A percentile compares a stretch with the other conserved stretches of the same genome.
Evolutionary conservation across 2,797 vertebrate genomes (phyloP).

Genomic region (Gobio occitaniae): DNA sequence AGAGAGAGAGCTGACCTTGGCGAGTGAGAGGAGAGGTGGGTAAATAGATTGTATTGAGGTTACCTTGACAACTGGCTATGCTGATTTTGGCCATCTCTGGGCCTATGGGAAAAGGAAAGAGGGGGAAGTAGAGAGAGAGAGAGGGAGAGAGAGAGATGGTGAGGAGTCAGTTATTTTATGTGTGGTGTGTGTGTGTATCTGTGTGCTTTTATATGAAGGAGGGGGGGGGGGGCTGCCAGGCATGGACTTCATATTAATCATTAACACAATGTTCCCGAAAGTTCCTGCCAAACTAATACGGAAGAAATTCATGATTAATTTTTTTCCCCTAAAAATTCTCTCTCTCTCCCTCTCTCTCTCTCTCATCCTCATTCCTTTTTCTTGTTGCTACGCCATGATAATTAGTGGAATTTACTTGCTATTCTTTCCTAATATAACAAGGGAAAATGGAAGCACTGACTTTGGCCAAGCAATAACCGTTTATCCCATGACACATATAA

Average conservation of each 20-base stretch:
- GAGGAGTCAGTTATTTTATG: conserved; percentile 51
- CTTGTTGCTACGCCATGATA: conserved; percentile 45
- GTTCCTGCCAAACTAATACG: conserved; percentile 78
- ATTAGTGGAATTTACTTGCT: conserved; percentile 43
- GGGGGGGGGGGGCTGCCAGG: conserved; percentile 68
- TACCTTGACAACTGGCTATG: conserved; percentile 94
- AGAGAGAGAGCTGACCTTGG: conserved; percentile 58
- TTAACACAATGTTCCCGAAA: conserved; percentile 86
- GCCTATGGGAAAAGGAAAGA: conserved; percentile 59
- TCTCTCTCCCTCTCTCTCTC: conserved; percentile 11
- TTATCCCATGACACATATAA: conserved; percentile 48
- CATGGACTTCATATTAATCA: conserved; percentile 88
- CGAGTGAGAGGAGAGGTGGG: conserved; percentile 83
- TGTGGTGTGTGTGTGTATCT: conserved; percentile 33
- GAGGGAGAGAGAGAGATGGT: conserved; percentile 44
- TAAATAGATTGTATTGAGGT: conserved; percentile 93
- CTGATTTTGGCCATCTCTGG: conserved; percentile 72
- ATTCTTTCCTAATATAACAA: conserved; percentile 49
- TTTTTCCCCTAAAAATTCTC: conserved; percentile 54
- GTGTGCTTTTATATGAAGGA: background rate
- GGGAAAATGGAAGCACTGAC: conserved; percentile 48
- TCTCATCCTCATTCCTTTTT: conserved; percentile 16
- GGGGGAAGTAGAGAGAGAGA: conserved; percentile 13
- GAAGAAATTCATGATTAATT: conserved; percentile 78
- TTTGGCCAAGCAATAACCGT: conserved; percentile 54